Evolutionary conservation across 2,797 vertebrate species (phyloP).

Genomic region (Dicrostonyx torquatus): DNA sequence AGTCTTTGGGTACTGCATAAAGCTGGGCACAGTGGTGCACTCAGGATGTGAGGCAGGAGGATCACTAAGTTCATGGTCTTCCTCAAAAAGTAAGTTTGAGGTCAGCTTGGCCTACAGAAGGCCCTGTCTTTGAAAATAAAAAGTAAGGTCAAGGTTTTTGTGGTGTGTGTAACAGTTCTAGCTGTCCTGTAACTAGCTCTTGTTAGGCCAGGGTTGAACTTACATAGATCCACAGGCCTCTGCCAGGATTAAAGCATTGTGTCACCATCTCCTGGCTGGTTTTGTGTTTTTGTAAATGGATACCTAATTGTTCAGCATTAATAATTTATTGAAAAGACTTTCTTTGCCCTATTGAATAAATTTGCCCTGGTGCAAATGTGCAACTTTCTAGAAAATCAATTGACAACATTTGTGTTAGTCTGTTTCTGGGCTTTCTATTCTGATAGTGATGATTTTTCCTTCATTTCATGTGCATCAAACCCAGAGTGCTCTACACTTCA

Average conservation of each 20-base stretch:
- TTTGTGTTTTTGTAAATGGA: neutral
- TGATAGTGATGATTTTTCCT: neutral
- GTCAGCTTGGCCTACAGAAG: neutral
- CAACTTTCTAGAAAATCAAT: neutral
- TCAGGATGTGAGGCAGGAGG: neutral
- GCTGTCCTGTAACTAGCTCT: too few relatives aligned
- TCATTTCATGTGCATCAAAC: neutral
- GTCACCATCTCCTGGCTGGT: too few relatives aligned
- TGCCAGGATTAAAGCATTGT: too few relatives aligned
- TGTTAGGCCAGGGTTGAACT: too few relatives aligned
- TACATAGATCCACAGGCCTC: too few relatives aligned
- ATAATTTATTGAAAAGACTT: neutral
- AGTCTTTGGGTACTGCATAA: neutral
- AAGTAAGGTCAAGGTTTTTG: neutral
- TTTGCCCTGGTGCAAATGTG: neutral
- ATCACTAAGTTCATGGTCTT: neutral
- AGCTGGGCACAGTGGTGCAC: neutral
- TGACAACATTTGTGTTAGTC: neutral
- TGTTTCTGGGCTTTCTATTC: neutral
- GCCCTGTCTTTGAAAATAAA: neutral
- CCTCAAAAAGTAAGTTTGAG: neutral
- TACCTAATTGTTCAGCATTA: neutral
- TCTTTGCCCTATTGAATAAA: neutral
- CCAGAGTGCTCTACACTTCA: neutral
- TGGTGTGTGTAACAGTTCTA: too few relatives aligned